Conservation (phyloP, 2,113 vertebrate species). For the Ameiurus melas region DNA sequence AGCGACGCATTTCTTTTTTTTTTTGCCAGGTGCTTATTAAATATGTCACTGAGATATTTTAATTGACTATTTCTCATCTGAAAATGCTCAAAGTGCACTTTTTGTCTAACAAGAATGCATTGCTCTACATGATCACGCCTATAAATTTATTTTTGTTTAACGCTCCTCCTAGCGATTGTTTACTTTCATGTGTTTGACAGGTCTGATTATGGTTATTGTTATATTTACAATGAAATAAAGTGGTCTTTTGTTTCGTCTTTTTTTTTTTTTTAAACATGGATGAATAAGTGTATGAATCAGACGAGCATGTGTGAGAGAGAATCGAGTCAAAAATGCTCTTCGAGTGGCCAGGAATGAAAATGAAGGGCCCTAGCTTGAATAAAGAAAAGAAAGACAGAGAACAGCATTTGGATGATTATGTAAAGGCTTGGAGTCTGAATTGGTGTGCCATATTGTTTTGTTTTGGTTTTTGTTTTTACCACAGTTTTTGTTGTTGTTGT, state of each 20-base stretch:
- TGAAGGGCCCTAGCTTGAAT: not conserved
- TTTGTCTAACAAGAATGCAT: conserved; percentile 32
- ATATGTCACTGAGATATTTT: conserved; percentile 1
- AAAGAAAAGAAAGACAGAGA: not conserved
- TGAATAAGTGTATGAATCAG: conserved; percentile 38
- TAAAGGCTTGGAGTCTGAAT: not conserved
- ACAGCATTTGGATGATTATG: conserved; percentile 11
- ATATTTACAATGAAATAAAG: conserved; percentile 23
- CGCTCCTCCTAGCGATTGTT: conserved; percentile 39
- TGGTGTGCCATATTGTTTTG: not conserved
- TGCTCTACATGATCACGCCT: conserved; percentile 40
- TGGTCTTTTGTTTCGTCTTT: conserved; percentile 27
- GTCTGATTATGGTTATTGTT: conserved; percentile 18
- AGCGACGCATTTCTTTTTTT: not conserved
- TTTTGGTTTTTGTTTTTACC: not conserved
- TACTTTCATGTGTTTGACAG: conserved; percentile 33
- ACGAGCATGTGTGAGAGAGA: conserved; percentile 20
- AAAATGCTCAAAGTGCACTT: conserved; percentile 28
- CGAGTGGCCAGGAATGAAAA: not conserved
- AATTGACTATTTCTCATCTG: conserved; percentile 8
- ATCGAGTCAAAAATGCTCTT: not conserved
- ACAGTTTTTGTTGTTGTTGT: not conserved
- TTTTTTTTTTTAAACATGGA: not conserved
- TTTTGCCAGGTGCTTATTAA: conserved; percentile 41
- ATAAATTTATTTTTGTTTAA: conserved; percentile 50